Evolutionary conservation across 2,888 invertebrate genomes (phyloP), one percentile per base, ranked within the genome.

Genomic region (Philopedon plagiatum): DNA sequence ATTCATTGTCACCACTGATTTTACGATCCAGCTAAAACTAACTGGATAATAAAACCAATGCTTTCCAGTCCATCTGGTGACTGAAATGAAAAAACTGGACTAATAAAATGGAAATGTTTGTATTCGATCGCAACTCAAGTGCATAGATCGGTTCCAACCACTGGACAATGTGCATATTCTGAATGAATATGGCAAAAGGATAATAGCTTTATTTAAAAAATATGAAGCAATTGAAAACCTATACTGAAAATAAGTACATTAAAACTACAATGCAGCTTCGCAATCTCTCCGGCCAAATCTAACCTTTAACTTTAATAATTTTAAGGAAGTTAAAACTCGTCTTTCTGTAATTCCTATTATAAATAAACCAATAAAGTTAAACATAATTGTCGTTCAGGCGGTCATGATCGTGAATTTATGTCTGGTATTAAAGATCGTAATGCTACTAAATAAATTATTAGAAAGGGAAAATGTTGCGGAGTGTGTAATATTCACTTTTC

Each of bases 391-490:
- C 60, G 60, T 39, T 18, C 60, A 29, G 39, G 11, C 41, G 26
- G 60, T 41, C 44, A 41, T 60, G 39, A 41, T 60, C 26, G 60
- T 44, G 60, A 44, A 60, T 60, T 41, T 60, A 60, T 60, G 15
- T 15, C 2, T 21, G 60, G 44, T 44, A 60, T 60, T 60, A 60
- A 60, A 60, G 23, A 18, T 11, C 15, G 60, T 60, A 60, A 60
- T 39, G 60, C 60, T 60, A 60, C 60, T 60, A 60, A 60, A 60
- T 60, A 60, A 60, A 60, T 60, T 60, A 60, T 60, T 60, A 60
- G 60, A 60, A 60, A 60, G 60, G 60, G 44, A 29, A 60, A 60
- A 60, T 26, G 44, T 44, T 60, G 23, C 60, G 1, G 58, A 58
- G 51, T 60, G 58, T 67, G 29, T 54, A 54, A 54, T 54, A 54